Conservation (phyloP, 2,888 invertebrate genomes). For the Pristionchus mayeri region DNA sequence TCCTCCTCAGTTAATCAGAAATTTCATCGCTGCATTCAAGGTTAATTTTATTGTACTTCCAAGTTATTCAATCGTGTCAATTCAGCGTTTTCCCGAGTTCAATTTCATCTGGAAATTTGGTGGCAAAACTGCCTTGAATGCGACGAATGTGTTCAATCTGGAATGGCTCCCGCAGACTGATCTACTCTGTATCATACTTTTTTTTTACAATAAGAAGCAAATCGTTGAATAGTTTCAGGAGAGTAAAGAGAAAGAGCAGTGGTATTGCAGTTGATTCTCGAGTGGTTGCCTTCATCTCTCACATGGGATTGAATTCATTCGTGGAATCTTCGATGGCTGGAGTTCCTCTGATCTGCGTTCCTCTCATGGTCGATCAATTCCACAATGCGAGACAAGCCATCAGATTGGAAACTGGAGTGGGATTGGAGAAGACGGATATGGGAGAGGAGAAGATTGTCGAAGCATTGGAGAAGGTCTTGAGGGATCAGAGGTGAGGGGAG, state of each 20-base stretch:
- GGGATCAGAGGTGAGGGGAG: neutral
- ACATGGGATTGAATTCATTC: conserved; percentile 38
- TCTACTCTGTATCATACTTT: conserved; percentile 56
- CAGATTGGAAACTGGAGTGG: conserved; percentile 6
- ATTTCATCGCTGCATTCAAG: conserved; percentile 11
- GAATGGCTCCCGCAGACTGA: conserved; percentile 69
- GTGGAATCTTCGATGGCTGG: conserved; percentile 12
- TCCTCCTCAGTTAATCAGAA: neutral
- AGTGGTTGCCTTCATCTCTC: too few species aligned
- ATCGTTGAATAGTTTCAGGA: too few species aligned
- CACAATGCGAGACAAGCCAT: conserved; percentile 38
- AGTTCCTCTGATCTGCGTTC: conserved; percentile 36
- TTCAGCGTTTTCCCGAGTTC: conserved; percentile 32
- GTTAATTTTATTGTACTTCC: neutral
- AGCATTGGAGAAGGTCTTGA: neutral
- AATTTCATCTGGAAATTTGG: conserved; percentile 38
- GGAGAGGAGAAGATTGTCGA: neutral
- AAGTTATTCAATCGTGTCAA: neutral
- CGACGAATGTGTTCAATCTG: conserved; percentile 57
- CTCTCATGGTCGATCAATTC: conserved; percentile 37
- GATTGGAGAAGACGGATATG: conserved; percentile 22
- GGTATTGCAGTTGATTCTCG: conserved; percentile 11
- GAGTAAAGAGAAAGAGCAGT: too few species aligned
- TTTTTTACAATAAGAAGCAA: neutral
- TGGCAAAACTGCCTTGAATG: neutral